phyloP scores from a whole-genome alignment of 2,797 vertebrate genomes.

The Danio aesculapii region DNA sequence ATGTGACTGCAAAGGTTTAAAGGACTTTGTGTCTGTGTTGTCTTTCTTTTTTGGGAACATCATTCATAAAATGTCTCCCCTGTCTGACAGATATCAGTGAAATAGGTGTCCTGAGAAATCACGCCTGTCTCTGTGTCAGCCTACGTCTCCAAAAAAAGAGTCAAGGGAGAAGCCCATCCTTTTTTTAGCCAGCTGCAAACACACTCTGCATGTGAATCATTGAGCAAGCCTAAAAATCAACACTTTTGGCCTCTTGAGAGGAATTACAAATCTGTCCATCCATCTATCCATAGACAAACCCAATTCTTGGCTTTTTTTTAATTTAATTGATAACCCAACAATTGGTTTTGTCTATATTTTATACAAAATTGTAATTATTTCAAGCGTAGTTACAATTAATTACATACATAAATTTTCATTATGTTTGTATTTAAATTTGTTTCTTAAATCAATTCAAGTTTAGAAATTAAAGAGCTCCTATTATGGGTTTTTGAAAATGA shows the following conservation, averaged over 20 bases:
- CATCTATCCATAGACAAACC: no score
- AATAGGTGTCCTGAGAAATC: slow-evolving; percentile 28
- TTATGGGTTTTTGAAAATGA: no score
- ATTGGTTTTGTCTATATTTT: no score
- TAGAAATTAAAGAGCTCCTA: background rate
- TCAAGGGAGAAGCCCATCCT: background rate
- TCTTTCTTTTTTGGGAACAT: background rate
- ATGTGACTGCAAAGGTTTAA: background rate
- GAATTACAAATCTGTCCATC: no score
- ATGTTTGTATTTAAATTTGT: background rate
- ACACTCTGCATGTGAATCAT: background rate
- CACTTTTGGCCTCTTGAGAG: no score
- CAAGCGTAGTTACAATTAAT: no score
- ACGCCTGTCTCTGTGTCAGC: slow-evolving; percentile 7
- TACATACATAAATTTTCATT: background rate
- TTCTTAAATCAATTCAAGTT: background rate
- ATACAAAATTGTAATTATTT: no score
- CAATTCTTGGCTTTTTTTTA: no score
- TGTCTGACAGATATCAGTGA: slow-evolving; percentile 18
- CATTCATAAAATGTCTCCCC: background rate
- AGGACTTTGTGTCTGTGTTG: background rate
- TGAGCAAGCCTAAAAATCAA: background rate
- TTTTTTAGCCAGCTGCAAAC: background rate
- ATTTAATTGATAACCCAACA: no score
- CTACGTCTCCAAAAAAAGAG: background rate